A percentile compares a stretch with the other conserved stretches of the same genome.
phyloP scores from a whole-genome alignment of 1,140 invertebrate species.

The Riptortus pedestris region DNA sequence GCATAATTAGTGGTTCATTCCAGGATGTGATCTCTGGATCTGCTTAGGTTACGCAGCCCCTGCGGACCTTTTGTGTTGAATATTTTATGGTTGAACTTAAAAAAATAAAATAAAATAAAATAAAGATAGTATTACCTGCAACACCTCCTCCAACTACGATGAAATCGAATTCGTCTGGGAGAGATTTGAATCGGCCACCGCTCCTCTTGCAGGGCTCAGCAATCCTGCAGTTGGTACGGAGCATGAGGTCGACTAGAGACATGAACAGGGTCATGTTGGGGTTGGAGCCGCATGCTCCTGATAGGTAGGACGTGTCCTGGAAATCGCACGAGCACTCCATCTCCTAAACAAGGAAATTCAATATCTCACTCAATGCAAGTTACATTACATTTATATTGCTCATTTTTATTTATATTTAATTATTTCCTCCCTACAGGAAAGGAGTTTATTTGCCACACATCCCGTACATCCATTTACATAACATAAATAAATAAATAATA shows the following conservation, averaged over 20 bases:
- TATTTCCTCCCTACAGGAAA: background rate
- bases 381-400: background rate
- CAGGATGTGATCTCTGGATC: too few relatives aligned
- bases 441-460: background rate
- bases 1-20: too few relatives aligned
- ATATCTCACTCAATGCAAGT: background rate
- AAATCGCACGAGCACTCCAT: slow-evolving; percentile 37
- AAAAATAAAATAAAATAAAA: too few relatives aligned
- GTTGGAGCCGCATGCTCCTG: slow-evolving; percentile 34
- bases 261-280: slow-evolving; percentile 43
- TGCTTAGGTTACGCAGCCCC: too few relatives aligned
- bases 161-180: slow-evolving; percentile 30
- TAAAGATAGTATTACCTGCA: slow-evolving; percentile 30
- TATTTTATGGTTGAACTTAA: too few relatives aligned
- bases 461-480: background rate
- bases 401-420: background rate
- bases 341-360: slow-evolving; percentile 13
- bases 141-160: slow-evolving; percentile 34
- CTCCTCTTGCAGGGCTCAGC: slow-evolving; percentile 40
- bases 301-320: slow-evolving; percentile 40
- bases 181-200: slow-evolving; percentile 7
- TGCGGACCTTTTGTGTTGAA: too few relatives aligned
- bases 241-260: slow-evolving; percentile 38
- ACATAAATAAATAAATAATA: too few relatives aligned
- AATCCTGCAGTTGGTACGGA: slow-evolving; percentile 42